A percentile compares a stretch with the other conserved stretches of the same genome.
These are phyloP conservation scores for Microchrysa polita DNA, from an alignment of 2,888 invertebrate genomes.

Conservation along the genomic window DNA sequence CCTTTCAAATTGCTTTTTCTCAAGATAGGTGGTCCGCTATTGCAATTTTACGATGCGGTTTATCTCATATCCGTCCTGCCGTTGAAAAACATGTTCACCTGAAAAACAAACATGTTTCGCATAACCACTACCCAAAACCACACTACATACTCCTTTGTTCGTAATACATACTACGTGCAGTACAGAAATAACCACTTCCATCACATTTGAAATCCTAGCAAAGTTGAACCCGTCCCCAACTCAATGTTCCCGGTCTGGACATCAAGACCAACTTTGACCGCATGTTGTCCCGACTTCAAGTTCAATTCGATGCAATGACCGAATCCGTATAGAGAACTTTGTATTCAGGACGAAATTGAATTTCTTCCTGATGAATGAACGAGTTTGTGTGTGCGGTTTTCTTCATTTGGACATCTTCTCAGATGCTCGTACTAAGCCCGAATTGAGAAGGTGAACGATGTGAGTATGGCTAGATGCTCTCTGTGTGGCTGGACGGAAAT, in stretches of 20 bases:
- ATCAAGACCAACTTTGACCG: slow-evolving; percentile 28
- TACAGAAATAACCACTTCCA: background rate
- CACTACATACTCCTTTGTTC: background rate
- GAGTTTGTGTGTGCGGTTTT: slow-evolving; percentile 38
- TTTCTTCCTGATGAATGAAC: slow-evolving; percentile 41
- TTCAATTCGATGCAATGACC: slow-evolving; percentile 33
- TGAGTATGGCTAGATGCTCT: background rate
- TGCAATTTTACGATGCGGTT: background rate
- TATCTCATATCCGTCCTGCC: background rate
- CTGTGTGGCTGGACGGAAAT: slow-evolving; percentile 18
- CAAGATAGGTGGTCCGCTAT: background rate
- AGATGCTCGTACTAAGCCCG: background rate
- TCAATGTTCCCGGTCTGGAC: background rate
- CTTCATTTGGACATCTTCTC: slow-evolving; percentile 31
- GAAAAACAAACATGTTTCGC: background rate
- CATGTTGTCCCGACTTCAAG: slow-evolving; percentile 35
- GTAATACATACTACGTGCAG: background rate
- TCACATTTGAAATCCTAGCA: background rate
- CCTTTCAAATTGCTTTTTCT: background rate
- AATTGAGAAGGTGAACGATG: too few relatives aligned
- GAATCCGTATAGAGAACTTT: slow-evolving; percentile 24
- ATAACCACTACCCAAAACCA: background rate
- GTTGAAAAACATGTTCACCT: slow-evolving; percentile 16
- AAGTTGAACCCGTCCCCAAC: background rate
- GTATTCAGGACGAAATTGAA: slow-evolving; percentile 39